phyloP scores from a whole-genome alignment of 2,797 vertebrate species.

The Diplodus puntazzo region DNA sequence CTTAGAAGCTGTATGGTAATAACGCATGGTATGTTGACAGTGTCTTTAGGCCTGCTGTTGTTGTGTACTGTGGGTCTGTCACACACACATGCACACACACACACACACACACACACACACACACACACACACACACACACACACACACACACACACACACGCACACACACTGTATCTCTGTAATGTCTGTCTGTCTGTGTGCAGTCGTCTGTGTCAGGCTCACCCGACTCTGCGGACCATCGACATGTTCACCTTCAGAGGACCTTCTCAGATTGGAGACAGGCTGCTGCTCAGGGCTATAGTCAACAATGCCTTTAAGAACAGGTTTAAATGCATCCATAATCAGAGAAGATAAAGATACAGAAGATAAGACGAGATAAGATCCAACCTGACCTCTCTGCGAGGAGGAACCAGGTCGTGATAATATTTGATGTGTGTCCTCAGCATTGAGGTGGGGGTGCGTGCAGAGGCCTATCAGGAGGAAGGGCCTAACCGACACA shows the following conservation, averaged over 20 bases:
- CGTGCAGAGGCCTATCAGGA: slow-evolving; percentile 92
- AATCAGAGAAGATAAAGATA: not conserved
- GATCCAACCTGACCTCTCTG: not conserved
- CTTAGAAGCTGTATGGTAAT: no score
- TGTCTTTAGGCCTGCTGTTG: no score
- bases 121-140: no score
- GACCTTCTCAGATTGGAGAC: slow-evolving; percentile 94
- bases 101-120: no score
- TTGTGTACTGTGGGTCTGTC: no score
- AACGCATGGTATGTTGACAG: no score
- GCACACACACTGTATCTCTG: no score
- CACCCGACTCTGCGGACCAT: slow-evolving; percentile 91
- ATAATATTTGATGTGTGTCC: slow-evolving; percentile 7
- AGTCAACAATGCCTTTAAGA: slow-evolving; percentile 94
- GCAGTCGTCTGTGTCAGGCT: slow-evolving; percentile 91
- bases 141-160: no score
- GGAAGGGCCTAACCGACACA: slow-evolving; percentile 87
- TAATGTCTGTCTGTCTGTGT: not conserved
- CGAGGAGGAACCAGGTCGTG: no score
- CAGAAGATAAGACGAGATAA: not conserved
- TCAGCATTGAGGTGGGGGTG: slow-evolving; percentile 96
- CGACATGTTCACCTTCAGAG: slow-evolving; percentile 97
- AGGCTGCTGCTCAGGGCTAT: slow-evolving; percentile 92
- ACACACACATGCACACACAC: not conserved
- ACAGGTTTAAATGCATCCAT: slow-evolving; percentile 84